Evolutionary conservation across 1,140 invertebrate species (phyloP), one percentile per base, ranked within the genome.

Genomic region (Heliconius himera): DNA sequence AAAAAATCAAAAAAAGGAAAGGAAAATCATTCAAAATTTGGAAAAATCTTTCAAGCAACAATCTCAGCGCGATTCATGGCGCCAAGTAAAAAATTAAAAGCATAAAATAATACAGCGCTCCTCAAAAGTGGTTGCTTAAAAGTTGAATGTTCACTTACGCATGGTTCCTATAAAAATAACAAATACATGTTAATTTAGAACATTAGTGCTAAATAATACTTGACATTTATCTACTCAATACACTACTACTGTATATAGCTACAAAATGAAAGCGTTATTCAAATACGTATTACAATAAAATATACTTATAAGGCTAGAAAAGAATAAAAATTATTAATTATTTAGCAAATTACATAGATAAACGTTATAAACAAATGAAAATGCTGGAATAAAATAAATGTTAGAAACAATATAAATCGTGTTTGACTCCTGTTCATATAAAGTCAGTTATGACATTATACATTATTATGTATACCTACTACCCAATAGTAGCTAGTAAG

Each of bases 151-250:
- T 74, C 78, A 94, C 91, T 94, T 94, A 94, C 93, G 91, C 93
- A 91, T 94, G 93, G 88, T 94, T 94, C 93, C 93, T 94, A 93
- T 92, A 94, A 93, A 91, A 92, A 92, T 93, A 86, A 93, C 92
- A 84, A 78, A 84, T 41, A 56, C 56, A 29, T 84, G 83, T 84
- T 84, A 84, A 84, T 80, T 73, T 78, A 33, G 49, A 56, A 73
- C 51, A 83, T 81, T 84, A 80, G 78, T 76, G 78, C 73, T 79
- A 80, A 81, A 51, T 75, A 78, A 60, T 79, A 72, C 70, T 73
- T 74, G 41, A 73, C 66, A 76, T 76, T 38, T 33, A 78, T 51
- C 73, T 74, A 74, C 73, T 41, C 41, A 46, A 70, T 70, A 33
- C 66, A 70, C 66, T 29, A 70, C 22, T 29, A 70, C 70, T 8